These are phyloP conservation scores for Bos javanicus DNA, from an alignment of 2,113 vertebrate genomes.

Conservation along the genomic window DNA sequence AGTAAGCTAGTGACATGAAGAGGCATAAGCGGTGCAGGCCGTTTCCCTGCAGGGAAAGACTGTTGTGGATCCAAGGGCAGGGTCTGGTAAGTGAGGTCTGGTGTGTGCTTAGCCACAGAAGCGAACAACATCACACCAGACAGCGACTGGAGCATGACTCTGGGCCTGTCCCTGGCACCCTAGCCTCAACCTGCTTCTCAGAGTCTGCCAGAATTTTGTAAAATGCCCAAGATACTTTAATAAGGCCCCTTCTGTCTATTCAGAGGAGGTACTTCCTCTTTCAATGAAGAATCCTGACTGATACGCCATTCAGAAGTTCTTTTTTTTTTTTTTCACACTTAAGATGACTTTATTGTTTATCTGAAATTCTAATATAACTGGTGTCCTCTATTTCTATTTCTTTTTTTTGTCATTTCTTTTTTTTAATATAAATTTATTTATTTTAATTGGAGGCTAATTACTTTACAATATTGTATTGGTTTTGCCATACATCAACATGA, in stretches of 20 bases:
- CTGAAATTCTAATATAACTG: no score
- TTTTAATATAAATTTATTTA: no score
- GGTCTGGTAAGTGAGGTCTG: neutral
- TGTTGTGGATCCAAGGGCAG: neutral
- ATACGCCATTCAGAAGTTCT: neutral
- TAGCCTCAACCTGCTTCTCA: neutral
- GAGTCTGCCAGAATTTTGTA: neutral
- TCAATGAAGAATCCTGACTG: neutral
- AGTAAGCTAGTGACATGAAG: neutral
- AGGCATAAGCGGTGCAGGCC: no score
- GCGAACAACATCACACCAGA: neutral
- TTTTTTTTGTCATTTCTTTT: neutral
- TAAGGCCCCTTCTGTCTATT: neutral
- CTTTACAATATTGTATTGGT: no score
- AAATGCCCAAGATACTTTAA: neutral
- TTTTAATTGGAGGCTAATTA: no score
- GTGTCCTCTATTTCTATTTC: no score
- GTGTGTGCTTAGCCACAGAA: rapidly evolving
- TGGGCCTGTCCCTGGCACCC: neutral
- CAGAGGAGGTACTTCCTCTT: neutral
- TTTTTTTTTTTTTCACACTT: neutral
- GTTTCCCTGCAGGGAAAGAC: neutral
- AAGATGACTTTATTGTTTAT: no score
- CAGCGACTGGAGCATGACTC: neutral
- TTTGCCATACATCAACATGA: no score